Evolutionary conservation across 1,140 invertebrate genomes (phyloP).

Genomic region (Zaprionus lachaisei): DNA sequence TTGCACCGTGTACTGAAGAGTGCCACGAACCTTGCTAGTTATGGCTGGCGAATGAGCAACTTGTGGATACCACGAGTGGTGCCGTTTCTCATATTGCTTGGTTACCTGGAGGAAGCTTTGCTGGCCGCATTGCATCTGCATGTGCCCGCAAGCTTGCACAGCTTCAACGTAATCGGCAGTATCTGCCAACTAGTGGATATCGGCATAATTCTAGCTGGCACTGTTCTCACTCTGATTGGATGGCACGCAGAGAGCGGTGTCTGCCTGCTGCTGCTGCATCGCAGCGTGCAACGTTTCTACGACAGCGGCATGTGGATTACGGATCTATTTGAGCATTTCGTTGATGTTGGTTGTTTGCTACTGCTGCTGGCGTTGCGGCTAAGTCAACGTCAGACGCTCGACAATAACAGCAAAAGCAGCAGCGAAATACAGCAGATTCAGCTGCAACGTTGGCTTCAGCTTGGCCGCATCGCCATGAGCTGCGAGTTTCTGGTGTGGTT

Average conservation of each 20-base stretch:
- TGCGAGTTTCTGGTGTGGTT: constrained; percentile 29
- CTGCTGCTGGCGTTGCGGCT: constrained; percentile 27
- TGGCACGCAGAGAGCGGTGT: constrained; percentile 27
- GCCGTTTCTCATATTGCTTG: background rate
- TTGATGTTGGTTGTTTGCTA: constrained; percentile 45
- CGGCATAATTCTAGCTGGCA: constrained; percentile 3
- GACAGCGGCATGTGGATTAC: constrained; percentile 25
- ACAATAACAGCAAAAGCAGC: background rate
- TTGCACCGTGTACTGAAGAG: background rate
- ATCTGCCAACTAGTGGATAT: constrained; percentile 14
- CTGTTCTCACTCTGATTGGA: constrained; percentile 2
- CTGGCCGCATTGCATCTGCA: background rate
- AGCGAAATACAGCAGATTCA: background rate
- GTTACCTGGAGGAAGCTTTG: constrained; percentile 8
- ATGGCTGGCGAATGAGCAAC: background rate
- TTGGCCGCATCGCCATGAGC: constrained; percentile 34
- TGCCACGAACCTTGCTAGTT: background rate
- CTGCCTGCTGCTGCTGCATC: constrained; percentile 32
- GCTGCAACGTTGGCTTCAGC: constrained; percentile 21
- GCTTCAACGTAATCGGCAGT: background rate
- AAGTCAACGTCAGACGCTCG: constrained; percentile 1
- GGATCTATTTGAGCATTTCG: constrained; percentile 32
- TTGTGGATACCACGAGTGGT: constrained; percentile 1
- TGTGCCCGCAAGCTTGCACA: background rate
- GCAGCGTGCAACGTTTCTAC: constrained; percentile 27